Conservation (phyloP, 2,113 vertebrate species). For the Halichoerus grypus region DNA sequence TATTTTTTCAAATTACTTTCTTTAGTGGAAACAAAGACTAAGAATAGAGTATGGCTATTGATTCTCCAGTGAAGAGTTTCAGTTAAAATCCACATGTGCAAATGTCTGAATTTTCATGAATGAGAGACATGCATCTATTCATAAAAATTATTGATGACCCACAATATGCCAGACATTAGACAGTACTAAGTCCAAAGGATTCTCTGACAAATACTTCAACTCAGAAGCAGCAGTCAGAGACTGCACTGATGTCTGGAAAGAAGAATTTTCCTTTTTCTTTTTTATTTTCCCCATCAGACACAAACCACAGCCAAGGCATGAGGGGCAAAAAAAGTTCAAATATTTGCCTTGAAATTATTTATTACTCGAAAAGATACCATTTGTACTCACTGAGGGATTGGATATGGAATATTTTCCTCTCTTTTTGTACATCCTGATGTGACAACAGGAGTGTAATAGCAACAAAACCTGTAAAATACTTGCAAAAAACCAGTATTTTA, state of each 20-base stretch:
- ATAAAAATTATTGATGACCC: neutral
- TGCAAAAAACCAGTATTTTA: neutral
- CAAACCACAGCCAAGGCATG: neutral
- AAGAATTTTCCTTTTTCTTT: neutral
- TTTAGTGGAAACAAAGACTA: neutral
- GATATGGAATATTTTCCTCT: neutral
- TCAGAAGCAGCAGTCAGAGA: neutral
- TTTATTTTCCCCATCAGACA: neutral
- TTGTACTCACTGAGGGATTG: neutral
- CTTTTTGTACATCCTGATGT: neutral
- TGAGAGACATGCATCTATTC: neutral
- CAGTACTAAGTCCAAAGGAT: neutral
- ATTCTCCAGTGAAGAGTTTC: neutral
- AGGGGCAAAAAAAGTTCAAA: constrained; percentile 32
- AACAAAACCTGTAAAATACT: neutral
- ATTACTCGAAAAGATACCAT: constrained; percentile 34
- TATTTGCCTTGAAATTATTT: constrained; percentile 38
- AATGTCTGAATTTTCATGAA: neutral
- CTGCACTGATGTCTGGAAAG: neutral
- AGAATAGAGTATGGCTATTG: neutral
- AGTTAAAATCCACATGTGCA: neutral
- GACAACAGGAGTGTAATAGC: neutral
- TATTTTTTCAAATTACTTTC: neutral
- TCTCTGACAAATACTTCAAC: neutral
- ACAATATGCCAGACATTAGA: neutral